These are phyloP conservation scores for Habroteleia sp. DNA, from an alignment of 2,888 invertebrate species.

Conservation along the genomic window DNA sequence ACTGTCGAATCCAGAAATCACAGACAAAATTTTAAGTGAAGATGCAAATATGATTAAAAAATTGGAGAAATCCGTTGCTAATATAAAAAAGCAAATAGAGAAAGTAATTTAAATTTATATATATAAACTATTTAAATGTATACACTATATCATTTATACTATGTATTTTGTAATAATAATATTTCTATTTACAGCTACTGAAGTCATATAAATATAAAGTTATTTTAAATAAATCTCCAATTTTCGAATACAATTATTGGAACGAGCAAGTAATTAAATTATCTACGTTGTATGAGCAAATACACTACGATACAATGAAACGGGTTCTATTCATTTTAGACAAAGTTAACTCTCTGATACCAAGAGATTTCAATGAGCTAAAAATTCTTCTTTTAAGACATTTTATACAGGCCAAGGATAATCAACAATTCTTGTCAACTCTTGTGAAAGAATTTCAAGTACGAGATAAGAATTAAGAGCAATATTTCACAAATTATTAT, in stretches of 20 bases:
- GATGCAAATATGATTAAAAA: conserved; percentile 82
- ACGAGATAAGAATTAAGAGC: conserved; percentile 5
- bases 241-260: conserved; percentile 94
- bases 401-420: conserved; percentile 89
- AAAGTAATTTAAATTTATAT: too few relatives aligned
- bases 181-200: conserved; percentile 66
- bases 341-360: conserved; percentile 81
- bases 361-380: conserved; percentile 15
- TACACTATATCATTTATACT: too few relatives aligned
- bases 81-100: conserved; percentile 86
- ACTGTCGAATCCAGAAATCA: conserved; percentile 79
- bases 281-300: conserved; percentile 90
- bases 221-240: conserved; percentile 88
- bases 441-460: conserved; percentile 88
- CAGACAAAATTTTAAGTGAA: conserved; percentile 79
- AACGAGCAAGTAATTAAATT: conserved; percentile 89
- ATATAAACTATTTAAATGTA: too few relatives aligned
- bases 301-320: conserved; percentile 87
- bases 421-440: conserved; percentile 89
- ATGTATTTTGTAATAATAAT: not conserved
- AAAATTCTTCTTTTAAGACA: conserved; percentile 78
- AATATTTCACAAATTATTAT: too few relatives aligned
- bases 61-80: conserved; percentile 85
- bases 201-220: conserved; percentile 77
- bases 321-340: conserved; percentile 84